Evolutionary conservation across 2,797 vertebrate genomes (phyloP).

Genomic region (Gymnopithys bicolor): DNA sequence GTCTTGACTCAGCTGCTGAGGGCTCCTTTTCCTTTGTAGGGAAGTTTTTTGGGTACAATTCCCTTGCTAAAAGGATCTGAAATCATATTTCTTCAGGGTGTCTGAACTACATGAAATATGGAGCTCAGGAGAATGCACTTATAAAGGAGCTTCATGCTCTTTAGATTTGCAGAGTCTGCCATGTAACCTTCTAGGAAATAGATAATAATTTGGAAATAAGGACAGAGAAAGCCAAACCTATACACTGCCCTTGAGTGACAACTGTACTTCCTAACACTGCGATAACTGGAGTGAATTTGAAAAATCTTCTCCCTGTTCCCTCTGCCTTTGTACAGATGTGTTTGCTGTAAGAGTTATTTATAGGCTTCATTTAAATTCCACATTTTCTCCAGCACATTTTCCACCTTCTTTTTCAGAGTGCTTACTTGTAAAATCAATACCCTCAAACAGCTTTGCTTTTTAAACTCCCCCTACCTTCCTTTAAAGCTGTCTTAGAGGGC

Average conservation of each 20-base stretch:
- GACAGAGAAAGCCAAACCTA: neutral
- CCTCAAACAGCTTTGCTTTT: constrained; percentile 57
- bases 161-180: neutral
- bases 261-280: neutral
- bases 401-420: constrained; percentile 69
- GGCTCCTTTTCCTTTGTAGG: neutral
- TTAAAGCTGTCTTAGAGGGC: constrained; percentile 11
- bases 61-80: neutral
- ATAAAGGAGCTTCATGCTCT: neutral
- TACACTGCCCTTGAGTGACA: neutral
- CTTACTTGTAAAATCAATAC: constrained; percentile 71
- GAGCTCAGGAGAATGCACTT: neutral
- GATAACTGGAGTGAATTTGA: constrained; percentile 41
- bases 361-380: constrained; percentile 74
- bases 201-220: constrained; percentile 11
- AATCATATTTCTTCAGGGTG: neutral
- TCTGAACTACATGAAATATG: neutral
- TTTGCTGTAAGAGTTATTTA: constrained; percentile 69
- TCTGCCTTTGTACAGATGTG: constrained; percentile 69
- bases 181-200: neutral
- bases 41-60: neutral
- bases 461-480: constrained; percentile 45
- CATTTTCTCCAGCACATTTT: constrained; percentile 61
- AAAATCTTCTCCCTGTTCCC: constrained; percentile 44
- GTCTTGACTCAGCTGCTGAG: neutral